Evolutionary conservation across 2,888 invertebrate genomes (phyloP), one percentile per base, ranked within the genome.

Genomic region (Morpho deidamia): DNA sequence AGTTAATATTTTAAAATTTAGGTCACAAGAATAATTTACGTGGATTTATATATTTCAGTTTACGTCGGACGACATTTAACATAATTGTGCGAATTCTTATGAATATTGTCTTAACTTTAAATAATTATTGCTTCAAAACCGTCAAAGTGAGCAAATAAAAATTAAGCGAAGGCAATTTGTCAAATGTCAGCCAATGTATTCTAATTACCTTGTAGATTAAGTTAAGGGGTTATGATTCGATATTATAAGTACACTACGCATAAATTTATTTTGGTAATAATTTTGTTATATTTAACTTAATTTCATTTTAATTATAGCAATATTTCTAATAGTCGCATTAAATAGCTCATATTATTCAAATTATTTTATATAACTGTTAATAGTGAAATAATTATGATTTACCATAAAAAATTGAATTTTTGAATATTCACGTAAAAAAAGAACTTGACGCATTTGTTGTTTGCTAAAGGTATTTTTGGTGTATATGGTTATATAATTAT

Each of bases 11-110:
- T 8, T 12, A 11, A 35, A 11, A 7, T 23, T 46, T 44, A 42
- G 52, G 52, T 52, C 52, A 51, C 51, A 46, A 52, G 35, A 35
- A 11, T 11, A 35, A 10, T 37, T 34, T 45, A 41, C 41, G 33
- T 35, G 46, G 41, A 46, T 11, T 35, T n/a, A 40, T 11, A 7
- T 8, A 32, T 41, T 40, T 37, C 8, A 41, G 41, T 42, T 40
- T n/a, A 40, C 9, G 14, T n/a, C 9, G 37, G n/a, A 37, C n/a
- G 37, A 37, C 37, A 37, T 37, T 37, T 37, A 8, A 37, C 37
- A 37, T 37, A 37, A 8, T 3, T n/a, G n/a, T 37, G 3, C 4
- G 9, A 37, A 8, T 8, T 35, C 35, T 35, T 35, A 35, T 8
- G 35, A 37, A n/a, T 7, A n/a, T 10, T 2, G 8, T 10, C 9